Percentiles rank a stretch among this genome's conserved stretches.
Evolutionary conservation across 2,797 vertebrate genomes (phyloP).

Genomic region (Paedocypris micromegethes): DNA sequence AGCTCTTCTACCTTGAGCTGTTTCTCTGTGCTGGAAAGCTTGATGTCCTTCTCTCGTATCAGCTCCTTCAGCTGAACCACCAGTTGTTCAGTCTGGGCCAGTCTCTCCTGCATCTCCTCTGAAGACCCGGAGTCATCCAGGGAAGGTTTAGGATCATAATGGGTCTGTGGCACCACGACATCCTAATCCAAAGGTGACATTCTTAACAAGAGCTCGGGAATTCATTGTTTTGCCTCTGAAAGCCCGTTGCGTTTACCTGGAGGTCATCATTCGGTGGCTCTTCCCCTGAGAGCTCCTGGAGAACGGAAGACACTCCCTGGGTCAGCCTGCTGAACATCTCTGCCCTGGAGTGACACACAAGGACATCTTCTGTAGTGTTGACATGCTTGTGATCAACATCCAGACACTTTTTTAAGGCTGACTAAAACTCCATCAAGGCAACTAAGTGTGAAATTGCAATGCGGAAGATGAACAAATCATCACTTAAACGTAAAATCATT

Average conservation of each 20-base stretch:
- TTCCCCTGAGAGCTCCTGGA: conserved; percentile 87
- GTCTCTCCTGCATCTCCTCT: conserved; percentile 75
- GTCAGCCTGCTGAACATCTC: conserved; percentile 88
- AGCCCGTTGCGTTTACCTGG: conserved; percentile 64
- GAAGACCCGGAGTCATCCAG: conserved; percentile 49
- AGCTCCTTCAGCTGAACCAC: conserved; percentile 85
- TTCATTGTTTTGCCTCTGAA: too few species aligned
- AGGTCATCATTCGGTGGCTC: conserved; percentile 59
- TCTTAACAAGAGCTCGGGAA: background rate
- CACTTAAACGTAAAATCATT: too few species aligned
- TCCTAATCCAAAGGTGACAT: conserved; percentile 50
- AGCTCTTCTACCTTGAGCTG: background rate
- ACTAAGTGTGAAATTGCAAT: too few species aligned
- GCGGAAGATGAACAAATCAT: too few species aligned
- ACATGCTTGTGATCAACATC: too few species aligned
- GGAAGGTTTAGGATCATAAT: conserved; percentile 44
- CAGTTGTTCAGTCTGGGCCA: conserved; percentile 80
- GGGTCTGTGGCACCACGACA: conserved; percentile 56
- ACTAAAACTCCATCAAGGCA: too few species aligned
- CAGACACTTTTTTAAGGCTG: too few species aligned
- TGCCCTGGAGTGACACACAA: conserved; percentile 49
- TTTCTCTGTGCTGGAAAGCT: conserved; percentile 73
- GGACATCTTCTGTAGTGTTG: background rate
- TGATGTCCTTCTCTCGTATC: conserved; percentile 79
- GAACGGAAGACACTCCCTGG: conserved; percentile 70